Conservation (phyloP, 1,140 invertebrate genomes). For the Conopomorpha cramerella region DNA sequence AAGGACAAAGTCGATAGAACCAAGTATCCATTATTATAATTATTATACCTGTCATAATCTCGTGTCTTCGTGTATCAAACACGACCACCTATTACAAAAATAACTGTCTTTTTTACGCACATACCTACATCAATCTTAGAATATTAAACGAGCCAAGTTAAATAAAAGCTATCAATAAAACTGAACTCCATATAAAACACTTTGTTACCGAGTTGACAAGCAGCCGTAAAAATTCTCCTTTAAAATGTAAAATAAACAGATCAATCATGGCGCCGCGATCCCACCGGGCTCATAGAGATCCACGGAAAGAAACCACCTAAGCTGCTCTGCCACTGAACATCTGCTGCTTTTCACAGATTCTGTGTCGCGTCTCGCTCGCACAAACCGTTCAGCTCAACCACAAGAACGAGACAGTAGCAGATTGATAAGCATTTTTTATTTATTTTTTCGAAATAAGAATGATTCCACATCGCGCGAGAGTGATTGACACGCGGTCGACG, state of each 20-base stretch:
- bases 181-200: constrained; percentile 56
- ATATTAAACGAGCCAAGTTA: constrained; percentile 34
- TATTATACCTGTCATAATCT: too few relatives aligned
- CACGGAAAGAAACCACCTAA: constrained; percentile 58
- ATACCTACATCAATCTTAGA: too few relatives aligned
- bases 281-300: constrained; percentile 48
- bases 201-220: constrained; percentile 61
- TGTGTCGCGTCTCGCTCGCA: constrained; percentile 22
- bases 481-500: constrained; percentile 56
- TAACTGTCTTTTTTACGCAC: too few relatives aligned
- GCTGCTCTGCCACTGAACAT: constrained; percentile 57
- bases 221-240: constrained; percentile 60
- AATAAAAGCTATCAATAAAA: constrained; percentile 59
- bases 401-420: constrained; percentile 15
- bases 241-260: constrained; percentile 62
- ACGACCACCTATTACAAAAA: constrained; percentile 20
- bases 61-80: constrained; percentile 3
- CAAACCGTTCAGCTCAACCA: too few relatives aligned
- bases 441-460: constrained; percentile 56
- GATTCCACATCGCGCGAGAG: constrained; percentile 51
- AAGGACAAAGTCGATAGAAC: too few relatives aligned
- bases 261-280: constrained; percentile 60
- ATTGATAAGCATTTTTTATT: constrained; percentile 50
- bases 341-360: constrained; percentile 52
- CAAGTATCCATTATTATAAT: too few relatives aligned